Base-by-base conservation (phyloP, 2,888 invertebrate genomes). In the Andrena marginata region DNA sequence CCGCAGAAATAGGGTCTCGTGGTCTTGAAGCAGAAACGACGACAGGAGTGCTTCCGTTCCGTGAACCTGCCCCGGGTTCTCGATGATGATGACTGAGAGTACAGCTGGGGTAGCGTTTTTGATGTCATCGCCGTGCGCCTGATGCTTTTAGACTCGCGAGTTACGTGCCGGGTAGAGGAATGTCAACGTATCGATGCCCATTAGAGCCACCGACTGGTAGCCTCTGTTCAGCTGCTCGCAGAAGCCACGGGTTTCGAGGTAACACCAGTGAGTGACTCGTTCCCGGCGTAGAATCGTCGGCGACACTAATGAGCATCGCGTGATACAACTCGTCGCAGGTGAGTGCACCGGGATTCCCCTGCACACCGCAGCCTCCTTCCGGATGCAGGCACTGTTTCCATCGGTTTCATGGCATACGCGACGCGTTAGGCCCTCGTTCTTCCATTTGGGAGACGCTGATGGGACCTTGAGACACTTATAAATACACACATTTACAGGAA, bases 281-380 rank as follows among this genome's bases (percentile, higher is more conserved):
- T 85, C 71, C 13, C 77, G 59, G 26, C 65, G 75, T 16, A 35
- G 62, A 87, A 87, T 80, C 76, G 82, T 48, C 67, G 31, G 71
- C 73, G 86, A 87, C 86, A 80, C 67, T 87, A 82, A 87, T 87
- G 87, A 85, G 81, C 77, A 64, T 86, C 71, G 87, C 86, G 87
- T 86, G 86, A 87, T 85, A 70, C 49, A 35, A 60, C 49, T 75
- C 70, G 85, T 85, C 72, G 77, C 67, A 35, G 70, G 54, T 68
- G 70, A 76, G 48, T 59, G 69, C 69, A 64, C 51, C 49, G 48
- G 72, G 75, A 71, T 70, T 65, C 73, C 65, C 72, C 60, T 60
- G 59, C 42, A 42, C 59, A 26, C 62, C 16, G 26, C 33, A 26
- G n/a, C 60, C 51, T 16, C 56, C 20, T 35, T 62, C 23, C 29